Conservation (phyloP, 2,888 invertebrate species). For the Pemphredon lugubris region DNA sequence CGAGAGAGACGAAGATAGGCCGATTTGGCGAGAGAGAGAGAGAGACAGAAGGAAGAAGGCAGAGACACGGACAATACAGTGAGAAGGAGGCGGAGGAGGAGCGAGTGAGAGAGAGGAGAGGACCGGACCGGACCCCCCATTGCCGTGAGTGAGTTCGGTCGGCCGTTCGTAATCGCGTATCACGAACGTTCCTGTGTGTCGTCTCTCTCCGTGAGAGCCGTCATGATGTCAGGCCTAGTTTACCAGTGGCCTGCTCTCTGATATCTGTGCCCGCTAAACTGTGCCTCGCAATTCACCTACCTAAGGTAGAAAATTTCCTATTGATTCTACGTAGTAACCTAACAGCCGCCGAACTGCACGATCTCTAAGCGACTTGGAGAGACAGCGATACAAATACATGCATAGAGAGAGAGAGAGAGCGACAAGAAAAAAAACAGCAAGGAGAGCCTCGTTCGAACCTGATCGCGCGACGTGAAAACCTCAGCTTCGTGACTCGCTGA, state of each 20-base stretch:
- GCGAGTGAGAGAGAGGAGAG: slow-evolving; percentile 16
- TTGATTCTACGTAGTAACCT: slow-evolving; percentile 48
- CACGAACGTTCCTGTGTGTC: slow-evolving; percentile 45
- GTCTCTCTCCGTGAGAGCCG: slow-evolving; percentile 42
- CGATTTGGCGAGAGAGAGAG: slow-evolving; percentile 3
- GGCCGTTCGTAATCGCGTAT: slow-evolving; percentile 54
- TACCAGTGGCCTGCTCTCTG: slow-evolving; percentile 40
- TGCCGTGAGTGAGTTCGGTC: slow-evolving; percentile 50
- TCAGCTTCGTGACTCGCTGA: slow-evolving; percentile 12
- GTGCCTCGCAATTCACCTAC: slow-evolving; percentile 15
- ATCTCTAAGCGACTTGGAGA: slow-evolving; percentile 32
- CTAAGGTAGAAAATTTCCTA: slow-evolving; percentile 22
- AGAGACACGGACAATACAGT: background rate
- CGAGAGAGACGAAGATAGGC: slow-evolving; percentile 10
- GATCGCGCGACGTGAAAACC: slow-evolving; percentile 35
- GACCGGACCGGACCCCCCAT: slow-evolving; percentile 44
- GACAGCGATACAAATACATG: too few relatives aligned
- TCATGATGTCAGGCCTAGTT: slow-evolving; percentile 56
- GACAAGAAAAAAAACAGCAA: too few relatives aligned
- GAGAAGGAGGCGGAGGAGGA: slow-evolving; percentile 4
- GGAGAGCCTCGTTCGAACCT: slow-evolving; percentile 34
- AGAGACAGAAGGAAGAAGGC: slow-evolving; percentile 1
- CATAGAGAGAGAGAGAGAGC: too few relatives aligned
- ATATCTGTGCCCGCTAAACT: slow-evolving; percentile 27
- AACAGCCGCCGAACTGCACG: slow-evolving; percentile 36